These are phyloP conservation scores for Megalonaias nervosa DNA, from an alignment of 1,140 invertebrate genomes.

Conservation along the genomic window DNA sequence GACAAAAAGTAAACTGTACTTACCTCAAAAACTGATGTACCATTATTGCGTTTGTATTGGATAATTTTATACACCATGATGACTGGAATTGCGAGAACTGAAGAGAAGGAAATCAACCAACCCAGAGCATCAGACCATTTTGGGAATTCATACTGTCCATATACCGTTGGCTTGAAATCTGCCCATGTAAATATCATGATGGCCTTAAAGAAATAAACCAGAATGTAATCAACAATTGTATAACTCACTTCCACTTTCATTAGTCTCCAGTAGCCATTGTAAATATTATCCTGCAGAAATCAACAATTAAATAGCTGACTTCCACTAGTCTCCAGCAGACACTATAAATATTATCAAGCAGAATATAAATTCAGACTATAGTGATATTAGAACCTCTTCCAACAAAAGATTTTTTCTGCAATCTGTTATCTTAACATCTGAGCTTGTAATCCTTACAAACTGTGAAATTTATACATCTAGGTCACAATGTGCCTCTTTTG, in stretches of 20 bases:
- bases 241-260: too few relatives aligned
- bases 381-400: too few relatives aligned
- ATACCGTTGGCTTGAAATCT: constrained; percentile 65
- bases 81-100: constrained; percentile 66
- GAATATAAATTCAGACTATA: too few relatives aligned
- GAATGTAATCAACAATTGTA: too few relatives aligned
- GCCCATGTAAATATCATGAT: constrained; percentile 68
- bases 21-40: constrained; percentile 13
- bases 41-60: constrained; percentile 5
- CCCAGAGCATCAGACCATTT: constrained; percentile 69
- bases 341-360: too few relatives aligned
- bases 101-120: constrained; percentile 62
- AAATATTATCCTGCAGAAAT: too few relatives aligned
- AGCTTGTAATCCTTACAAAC: too few relatives aligned
- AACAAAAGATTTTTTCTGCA: too few relatives aligned
- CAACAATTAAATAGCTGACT: too few relatives aligned
- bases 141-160: constrained; percentile 65
- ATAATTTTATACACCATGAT: constrained; percentile 58
- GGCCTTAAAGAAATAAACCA: constrained; percentile 49
- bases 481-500: not conserved
- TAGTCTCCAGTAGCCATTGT: too few relatives aligned
- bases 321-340: too few relatives aligned
- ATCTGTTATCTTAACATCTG: too few relatives aligned
- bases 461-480: not conserved
- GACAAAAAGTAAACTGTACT: not conserved